Evolutionary conservation across 1,140 invertebrate genomes (phyloP).

Genomic region (Drosophila erecta): DNA sequence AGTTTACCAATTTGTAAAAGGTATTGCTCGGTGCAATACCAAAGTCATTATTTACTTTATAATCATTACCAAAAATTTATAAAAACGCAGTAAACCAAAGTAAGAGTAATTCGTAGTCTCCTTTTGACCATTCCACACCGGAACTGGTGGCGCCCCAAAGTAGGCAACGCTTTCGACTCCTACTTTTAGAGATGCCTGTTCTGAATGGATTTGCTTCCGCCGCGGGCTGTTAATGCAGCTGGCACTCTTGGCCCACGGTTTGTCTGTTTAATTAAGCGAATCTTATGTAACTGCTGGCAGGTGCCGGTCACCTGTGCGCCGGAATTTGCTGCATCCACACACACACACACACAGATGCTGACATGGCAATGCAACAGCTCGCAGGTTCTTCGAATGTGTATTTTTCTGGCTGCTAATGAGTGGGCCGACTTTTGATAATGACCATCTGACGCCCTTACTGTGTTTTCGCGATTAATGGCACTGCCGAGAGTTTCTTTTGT

Average conservation of each 20-base stretch:
- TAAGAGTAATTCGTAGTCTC: background rate
- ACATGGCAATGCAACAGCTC: background rate
- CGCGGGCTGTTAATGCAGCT: slow-evolving; percentile 36
- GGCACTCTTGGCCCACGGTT: slow-evolving; percentile 26
- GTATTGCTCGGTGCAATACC: background rate
- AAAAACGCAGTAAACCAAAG: too few relatives aligned
- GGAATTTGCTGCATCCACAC: slow-evolving; percentile 13
- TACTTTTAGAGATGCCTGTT: background rate
- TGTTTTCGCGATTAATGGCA: slow-evolving; percentile 46
- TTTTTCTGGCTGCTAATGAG: slow-evolving; percentile 35
- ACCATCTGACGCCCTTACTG: slow-evolving; percentile 34
- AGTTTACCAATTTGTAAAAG: background rate
- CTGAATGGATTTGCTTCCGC: slow-evolving; percentile 45
- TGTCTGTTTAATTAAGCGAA: slow-evolving; percentile 55
- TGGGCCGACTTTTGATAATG: slow-evolving; percentile 29
- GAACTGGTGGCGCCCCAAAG: slow-evolving; percentile 1
- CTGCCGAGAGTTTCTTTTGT: slow-evolving; percentile 13
- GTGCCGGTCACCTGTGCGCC: slow-evolving; percentile 36
- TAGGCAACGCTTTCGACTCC: slow-evolving; percentile 6
- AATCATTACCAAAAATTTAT: too few relatives aligned
- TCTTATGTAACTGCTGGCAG: slow-evolving; percentile 40
- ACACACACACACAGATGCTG: background rate
- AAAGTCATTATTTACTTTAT: background rate
- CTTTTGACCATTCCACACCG: background rate
- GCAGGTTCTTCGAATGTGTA: background rate